Conservation (phyloP, 1,140 invertebrate genomes). For the Aphidius ervi region DNA sequence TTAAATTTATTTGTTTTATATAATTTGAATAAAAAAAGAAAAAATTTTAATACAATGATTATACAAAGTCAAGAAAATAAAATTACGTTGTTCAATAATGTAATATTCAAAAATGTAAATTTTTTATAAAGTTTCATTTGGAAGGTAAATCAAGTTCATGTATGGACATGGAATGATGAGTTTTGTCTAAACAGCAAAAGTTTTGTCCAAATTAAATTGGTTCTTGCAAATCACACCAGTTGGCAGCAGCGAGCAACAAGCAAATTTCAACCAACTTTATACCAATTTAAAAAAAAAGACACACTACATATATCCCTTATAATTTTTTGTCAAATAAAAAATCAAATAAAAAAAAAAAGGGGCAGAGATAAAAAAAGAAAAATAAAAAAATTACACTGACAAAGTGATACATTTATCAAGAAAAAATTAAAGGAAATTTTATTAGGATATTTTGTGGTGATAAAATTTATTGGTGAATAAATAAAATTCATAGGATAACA, state of each 20-base stretch:
- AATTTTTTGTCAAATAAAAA: too few species aligned
- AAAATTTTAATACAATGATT: not conserved
- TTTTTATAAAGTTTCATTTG: not conserved
- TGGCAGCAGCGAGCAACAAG: conserved; percentile 26
- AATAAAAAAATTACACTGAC: not conserved
- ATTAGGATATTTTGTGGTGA: not conserved
- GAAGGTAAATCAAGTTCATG: not conserved
- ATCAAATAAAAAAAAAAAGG: not conserved
- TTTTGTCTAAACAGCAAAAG: conserved; percentile 23
- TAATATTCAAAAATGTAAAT: not conserved
- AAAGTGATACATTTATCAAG: not conserved
- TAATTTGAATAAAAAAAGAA: not conserved
- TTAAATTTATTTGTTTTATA: not conserved
- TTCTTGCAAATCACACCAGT: conserved; percentile 14
- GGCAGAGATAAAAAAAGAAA: not conserved
- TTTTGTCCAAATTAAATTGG: conserved; percentile 18
- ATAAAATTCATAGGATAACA: conserved; percentile 10
- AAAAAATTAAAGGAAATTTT: too few species aligned
- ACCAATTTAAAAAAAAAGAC: too few species aligned
- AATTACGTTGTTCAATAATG: not conserved
- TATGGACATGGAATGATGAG: not conserved
- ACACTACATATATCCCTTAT: too few species aligned
- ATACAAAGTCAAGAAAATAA: too few species aligned
- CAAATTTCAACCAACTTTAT: not conserved
- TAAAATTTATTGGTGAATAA: not conserved